Percentiles rank a stretch among this genome's conserved stretches.
Evolutionary conservation across 2,888 invertebrate species (phyloP).

Genomic region (Notodonta ziczac): DNA sequence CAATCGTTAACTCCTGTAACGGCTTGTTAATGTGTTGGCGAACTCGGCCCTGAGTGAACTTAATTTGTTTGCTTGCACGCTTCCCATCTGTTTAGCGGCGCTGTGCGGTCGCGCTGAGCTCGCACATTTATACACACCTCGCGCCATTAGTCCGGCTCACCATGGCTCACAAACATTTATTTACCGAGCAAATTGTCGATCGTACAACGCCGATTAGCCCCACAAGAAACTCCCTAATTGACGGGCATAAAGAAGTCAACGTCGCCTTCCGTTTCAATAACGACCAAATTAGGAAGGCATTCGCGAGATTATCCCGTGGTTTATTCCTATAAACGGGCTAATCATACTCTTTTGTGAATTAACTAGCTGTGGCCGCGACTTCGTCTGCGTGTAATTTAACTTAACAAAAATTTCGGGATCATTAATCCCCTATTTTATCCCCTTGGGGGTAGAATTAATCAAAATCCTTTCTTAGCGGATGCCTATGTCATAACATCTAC

Average conservation of each 20-base stretch:
- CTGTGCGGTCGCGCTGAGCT: conserved; percentile 45
- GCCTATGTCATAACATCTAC: too few species aligned
- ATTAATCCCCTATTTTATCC: too few species aligned
- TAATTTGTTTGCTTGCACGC: conserved; percentile 54
- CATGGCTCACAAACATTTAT: conserved; percentile 39
- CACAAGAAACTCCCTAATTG: conserved; percentile 53
- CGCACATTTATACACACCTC: conserved; percentile 52
- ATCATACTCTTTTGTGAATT: conserved; percentile 53
- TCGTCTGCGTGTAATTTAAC: too few species aligned
- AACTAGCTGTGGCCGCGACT: too few species aligned
- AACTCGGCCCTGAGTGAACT: conserved; percentile 15
- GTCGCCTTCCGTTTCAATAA: conserved; percentile 42
- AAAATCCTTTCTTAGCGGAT: too few species aligned
- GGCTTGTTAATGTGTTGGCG: too few species aligned
- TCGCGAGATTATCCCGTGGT: conserved; percentile 48
- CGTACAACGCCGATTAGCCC: conserved; percentile 38
- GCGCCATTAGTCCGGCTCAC: conserved; percentile 49
- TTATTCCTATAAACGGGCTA: conserved; percentile 46
- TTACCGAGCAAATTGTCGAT: conserved; percentile 44
- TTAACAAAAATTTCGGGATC: too few species aligned
- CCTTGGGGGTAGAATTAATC: too few species aligned
- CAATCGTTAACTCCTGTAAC: too few species aligned
- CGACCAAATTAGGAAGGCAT: conserved; percentile 45
- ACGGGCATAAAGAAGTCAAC: conserved; percentile 49
- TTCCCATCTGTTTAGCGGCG: conserved; percentile 56